Percentiles rank a stretch among this genome's conserved stretches.
Conservation (phyloP, 2,797 vertebrate genomes). For the Sebastes hopkinsi region DNA sequence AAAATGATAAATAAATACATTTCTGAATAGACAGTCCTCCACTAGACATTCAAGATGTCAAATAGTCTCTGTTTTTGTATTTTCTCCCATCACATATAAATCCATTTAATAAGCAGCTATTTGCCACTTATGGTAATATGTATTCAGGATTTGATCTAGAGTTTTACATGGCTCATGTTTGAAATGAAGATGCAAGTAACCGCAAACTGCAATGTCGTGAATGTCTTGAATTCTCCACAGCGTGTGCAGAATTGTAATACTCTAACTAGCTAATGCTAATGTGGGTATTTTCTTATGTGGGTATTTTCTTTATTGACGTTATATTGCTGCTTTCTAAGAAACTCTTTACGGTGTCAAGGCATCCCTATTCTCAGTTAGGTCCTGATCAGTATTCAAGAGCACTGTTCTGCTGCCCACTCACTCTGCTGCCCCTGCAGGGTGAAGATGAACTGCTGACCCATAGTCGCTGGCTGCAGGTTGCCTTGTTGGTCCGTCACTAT, state of each 20-base stretch:
- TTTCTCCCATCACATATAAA: background rate
- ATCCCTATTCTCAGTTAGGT: background rate
- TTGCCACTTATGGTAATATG: background rate
- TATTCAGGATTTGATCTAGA: background rate
- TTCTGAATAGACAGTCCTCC: background rate
- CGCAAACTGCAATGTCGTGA: background rate
- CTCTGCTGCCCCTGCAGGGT: conserved; percentile 83
- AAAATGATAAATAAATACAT: no score
- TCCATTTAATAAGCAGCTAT: background rate
- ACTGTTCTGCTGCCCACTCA: conserved; percentile 48
- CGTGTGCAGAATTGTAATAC: background rate
- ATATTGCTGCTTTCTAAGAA: background rate
- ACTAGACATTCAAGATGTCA: background rate
- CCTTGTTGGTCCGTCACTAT: conserved; percentile 80
- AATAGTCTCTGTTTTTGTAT: background rate
- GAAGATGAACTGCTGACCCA: conserved; percentile 79
- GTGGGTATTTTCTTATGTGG: background rate
- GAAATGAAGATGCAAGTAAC: background rate
- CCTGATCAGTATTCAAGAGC: background rate
- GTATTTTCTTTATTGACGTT: background rate
- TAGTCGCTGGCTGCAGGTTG: conserved; percentile 63
- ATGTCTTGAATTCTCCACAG: background rate
- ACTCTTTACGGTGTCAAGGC: background rate
- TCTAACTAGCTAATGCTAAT: background rate
- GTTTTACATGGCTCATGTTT: background rate